Base-by-base conservation (phyloP, 2,888 invertebrate species). In the Orthonevra nobilis region DNA sequence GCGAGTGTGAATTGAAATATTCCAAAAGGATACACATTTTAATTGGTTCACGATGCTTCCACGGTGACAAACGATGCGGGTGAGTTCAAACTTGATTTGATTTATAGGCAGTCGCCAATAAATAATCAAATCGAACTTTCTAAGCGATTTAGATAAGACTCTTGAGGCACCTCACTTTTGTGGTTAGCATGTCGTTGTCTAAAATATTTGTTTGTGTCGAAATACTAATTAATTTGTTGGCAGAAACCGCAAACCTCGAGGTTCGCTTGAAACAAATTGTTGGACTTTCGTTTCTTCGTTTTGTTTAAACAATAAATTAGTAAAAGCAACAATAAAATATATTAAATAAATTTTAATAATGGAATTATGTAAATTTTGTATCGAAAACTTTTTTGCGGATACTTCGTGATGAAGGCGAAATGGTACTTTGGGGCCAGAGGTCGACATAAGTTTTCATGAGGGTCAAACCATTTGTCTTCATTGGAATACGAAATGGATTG, bases 331-430 rank as follows among this genome's bases (percentile, higher is more conserved):
- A 60, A 34, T 26, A 26, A 26, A 61, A 19, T 44, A 20, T 34
- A 12, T 44, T 19, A 23, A 34, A 34, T 60, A 15, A 60, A 34
- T 34, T 23, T 15, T 52, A 54, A 54, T 38, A 20, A 56, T 38
- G 38, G 15, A 28, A 48, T 42, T 60, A 50, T 68, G 50, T 58
- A 58, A 58, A 68, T 68, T 23, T 9, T 46, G 28, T 30, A 40
- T 23, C 1, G 38, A 46, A 56, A 66, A n/a, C n/a, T n/a, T n/a
- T n/a, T n/a, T n/a, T n/a, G n/a, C n/a, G n/a, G n/a, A n/a, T n/a
- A n/a, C n/a, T n/a, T n/a, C n/a, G n/a, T 42, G 28, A 9, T n/a
- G 26, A 15, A 10, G 34, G 19, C 23, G 42, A 42, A 19, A 42
- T 42, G 19, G 15, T 20, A 54, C 17, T 40, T 6, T 15, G n/a